Evolutionary conservation across 2,113 vertebrate species (phyloP).

Genomic region (Octodon degus): DNA sequence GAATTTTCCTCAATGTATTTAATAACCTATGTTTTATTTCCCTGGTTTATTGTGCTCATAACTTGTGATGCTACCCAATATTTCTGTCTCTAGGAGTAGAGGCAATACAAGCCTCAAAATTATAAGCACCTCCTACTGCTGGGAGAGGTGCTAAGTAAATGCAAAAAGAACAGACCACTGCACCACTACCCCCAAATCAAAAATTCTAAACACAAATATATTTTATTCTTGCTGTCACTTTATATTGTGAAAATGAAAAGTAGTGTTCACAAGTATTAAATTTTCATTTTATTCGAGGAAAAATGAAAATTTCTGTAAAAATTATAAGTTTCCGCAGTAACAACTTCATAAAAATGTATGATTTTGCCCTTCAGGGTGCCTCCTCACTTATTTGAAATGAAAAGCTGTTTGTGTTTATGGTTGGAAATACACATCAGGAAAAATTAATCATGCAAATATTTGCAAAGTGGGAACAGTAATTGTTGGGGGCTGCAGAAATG

Average conservation of each 20-base stretch:
- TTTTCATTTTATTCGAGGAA: conserved; percentile 73
- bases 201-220: conserved; percentile 61
- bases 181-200: conserved; percentile 5
- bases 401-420: conserved; percentile 78
- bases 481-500: conserved; percentile 30
- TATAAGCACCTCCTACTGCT: conserved; percentile 22
- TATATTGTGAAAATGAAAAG: conserved; percentile 74
- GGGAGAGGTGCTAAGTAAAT: conserved; percentile 46
- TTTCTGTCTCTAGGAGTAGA: conserved; percentile 23
- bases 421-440: conserved; percentile 76
- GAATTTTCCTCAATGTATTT: conserved; percentile 57
- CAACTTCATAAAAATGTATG: conserved; percentile 81
- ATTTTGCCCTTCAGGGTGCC: conserved; percentile 75
- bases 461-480: conserved; percentile 67
- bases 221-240: conserved; percentile 75
- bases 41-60: conserved; percentile 62
- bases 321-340: conserved; percentile 74
- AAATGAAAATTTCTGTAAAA: conserved; percentile 72
- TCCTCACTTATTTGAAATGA: conserved; percentile 72
- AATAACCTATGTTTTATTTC: conserved; percentile 60
- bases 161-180: neutral
- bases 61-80: conserved; percentile 22
- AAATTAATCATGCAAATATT: conserved; percentile 82
- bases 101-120: conserved; percentile 37
- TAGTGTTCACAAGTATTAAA: conserved; percentile 74